Evolutionary conservation across 2,113 vertebrate species (phyloP).

Genomic region (Microtus ochrogaster): DNA sequence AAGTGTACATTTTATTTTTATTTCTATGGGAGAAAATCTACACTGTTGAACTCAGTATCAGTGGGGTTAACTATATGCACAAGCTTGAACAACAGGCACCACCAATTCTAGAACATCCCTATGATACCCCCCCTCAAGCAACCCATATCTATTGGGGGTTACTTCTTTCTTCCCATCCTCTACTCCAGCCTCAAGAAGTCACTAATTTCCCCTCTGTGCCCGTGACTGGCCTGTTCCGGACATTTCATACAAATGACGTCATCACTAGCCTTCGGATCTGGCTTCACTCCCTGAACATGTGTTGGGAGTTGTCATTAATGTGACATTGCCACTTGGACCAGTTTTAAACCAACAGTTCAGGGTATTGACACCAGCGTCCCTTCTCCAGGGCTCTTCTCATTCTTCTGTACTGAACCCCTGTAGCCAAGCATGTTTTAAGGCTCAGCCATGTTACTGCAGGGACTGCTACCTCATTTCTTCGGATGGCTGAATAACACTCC

Average conservation of each 20-base stretch:
- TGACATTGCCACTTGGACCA: background rate
- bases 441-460: accelerated
- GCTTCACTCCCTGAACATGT: background rate
- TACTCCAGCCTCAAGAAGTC: background rate
- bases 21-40: background rate
- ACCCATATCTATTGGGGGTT: background rate
- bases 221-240: background rate
- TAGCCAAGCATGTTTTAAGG: background rate
- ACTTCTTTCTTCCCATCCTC: background rate
- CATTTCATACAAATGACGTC: background rate
- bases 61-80: background rate
- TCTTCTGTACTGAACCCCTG: background rate
- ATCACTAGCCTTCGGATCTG: background rate
- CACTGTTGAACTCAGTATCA: background rate
- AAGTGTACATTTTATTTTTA: background rate
- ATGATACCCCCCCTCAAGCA: background rate
- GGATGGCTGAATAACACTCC: background rate
- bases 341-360: background rate
- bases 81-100: background rate
- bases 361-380: background rate
- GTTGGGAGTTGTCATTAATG: background rate
- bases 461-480: background rate
- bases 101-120: slow-evolving; percentile 11
- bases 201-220: background rate
- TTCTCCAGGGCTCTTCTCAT: background rate